Evolutionary conservation across 2,797 vertebrate genomes (phyloP).

Genomic region (Garrulus glandarius): DNA sequence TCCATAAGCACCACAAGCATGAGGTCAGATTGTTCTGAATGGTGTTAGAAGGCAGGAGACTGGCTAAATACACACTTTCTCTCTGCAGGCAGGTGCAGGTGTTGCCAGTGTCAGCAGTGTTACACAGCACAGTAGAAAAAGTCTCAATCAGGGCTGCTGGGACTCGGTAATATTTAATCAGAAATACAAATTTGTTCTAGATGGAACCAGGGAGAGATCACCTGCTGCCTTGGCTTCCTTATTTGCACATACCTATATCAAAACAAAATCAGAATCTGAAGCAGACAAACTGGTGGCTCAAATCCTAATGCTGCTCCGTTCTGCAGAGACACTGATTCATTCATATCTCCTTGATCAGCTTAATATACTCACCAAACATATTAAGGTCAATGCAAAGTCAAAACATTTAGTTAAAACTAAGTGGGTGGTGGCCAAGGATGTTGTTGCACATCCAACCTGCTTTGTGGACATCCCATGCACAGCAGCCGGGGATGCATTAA

Average conservation of each 20-base stretch:
- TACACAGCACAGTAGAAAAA: not conserved
- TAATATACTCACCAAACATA: not conserved
- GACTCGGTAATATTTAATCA: not conserved
- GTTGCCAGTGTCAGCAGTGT: not conserved
- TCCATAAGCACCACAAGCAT: not conserved
- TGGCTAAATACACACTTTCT: not conserved
- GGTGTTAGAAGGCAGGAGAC: not conserved
- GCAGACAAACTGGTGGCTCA: not conserved
- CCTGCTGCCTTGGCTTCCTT: not conserved
- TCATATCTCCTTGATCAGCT: not conserved
- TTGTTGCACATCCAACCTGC: not conserved
- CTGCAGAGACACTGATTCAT: not conserved
- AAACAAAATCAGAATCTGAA: not conserved
- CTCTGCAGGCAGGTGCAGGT: not conserved
- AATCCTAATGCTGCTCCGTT: not conserved
- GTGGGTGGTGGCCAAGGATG: rapidly evolving
- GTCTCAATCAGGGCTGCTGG: not conserved
- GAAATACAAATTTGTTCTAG: not conserved
- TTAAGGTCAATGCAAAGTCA: not conserved
- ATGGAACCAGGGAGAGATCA: not conserved
- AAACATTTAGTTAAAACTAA: not conserved
- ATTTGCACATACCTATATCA: not conserved
- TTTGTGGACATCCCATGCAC: not conserved
- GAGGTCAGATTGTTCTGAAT: not conserved
- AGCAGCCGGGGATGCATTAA: not conserved